Evolutionary conservation across 2,888 invertebrate species (phyloP), one percentile per base, ranked within the genome.

Genomic region (Aphrophora alni): DNA sequence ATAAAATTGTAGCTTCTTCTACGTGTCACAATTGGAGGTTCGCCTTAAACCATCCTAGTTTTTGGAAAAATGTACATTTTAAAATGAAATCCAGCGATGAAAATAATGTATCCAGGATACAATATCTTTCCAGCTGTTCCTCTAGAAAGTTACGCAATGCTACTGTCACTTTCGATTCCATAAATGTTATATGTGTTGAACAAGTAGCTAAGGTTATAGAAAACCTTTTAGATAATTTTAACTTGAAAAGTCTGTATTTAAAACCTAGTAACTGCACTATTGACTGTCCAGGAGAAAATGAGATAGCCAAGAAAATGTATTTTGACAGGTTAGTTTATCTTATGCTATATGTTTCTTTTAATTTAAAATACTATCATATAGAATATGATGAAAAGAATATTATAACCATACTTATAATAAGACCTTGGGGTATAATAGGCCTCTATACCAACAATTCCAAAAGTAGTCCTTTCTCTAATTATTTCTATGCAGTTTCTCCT

Each of bases 21-120:
- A 88, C 89, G 59, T 92, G 92, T 86, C 90, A 89, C 87, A 88
- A 90, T 87, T 92, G 92, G 92, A 88, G 92, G 80, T 87, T 87
- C 83, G 88, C 88, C 83, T 87, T 90, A 81, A 90, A 89, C 85
- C 89, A 89, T 86, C 88, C 89, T 75, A 87, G 87, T 82, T 89
- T 89, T 82, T 89, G 89, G 89, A 88, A 88, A 78, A 88, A 87
- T 82, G 88, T 89, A 59, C 86, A 87, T 71, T 89, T 89, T 75
- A 86, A 87, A 28, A 86, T 85, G 26, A 84, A 84, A 69, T 80
- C 88, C 27, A 86, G 86, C 77, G 87, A 89, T 82, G 85, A 87
- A 81, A 87, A 88, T 75, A 88, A 86, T 79, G 83, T 88, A 81
- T 83, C 85, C 75, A 88, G 88, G 87, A 86, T 87, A 81, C 87